Conservation (phyloP, 2,113 vertebrate genomes). For the Otocyon megalotis region DNA sequence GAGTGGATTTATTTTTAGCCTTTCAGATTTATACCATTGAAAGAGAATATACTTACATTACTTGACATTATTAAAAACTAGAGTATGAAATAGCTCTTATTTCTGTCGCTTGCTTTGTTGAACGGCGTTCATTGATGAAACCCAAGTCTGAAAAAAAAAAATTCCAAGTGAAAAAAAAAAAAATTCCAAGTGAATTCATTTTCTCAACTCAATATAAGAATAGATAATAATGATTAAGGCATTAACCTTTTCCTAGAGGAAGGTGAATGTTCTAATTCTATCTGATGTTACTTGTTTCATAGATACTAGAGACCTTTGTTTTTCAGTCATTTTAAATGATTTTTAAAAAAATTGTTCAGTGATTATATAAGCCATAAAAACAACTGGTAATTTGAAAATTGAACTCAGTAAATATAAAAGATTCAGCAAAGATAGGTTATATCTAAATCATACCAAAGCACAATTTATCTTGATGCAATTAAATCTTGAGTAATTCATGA, state of each 20-base stretch:
- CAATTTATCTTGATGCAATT: constrained; percentile 14
- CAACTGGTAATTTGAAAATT: not conserved
- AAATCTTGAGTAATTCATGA: constrained; percentile 22
- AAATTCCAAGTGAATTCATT: not conserved
- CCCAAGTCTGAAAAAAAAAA: not conserved
- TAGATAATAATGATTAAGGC: not conserved
- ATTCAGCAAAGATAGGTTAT: not conserved
- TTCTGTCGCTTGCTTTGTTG: not conserved
- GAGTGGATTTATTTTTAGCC: not conserved
- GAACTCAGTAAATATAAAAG: not conserved
- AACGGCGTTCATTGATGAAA: not conserved
- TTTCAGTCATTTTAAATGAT: constrained; percentile 46
- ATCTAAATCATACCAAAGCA: not conserved
- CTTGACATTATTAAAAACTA: constrained; percentile 8
- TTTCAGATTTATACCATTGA: not conserved
- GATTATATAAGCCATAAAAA: not conserved
- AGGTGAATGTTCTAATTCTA: not conserved
- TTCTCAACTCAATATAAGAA: not conserved
- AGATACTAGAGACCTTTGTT: not conserved
- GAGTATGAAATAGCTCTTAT: constrained; percentile 30
- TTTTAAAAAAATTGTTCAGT: constrained; percentile 18
- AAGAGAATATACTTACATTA: not conserved
- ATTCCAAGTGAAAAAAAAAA: not conserved
- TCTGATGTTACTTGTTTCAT: not conserved
- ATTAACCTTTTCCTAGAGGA: constrained; percentile 40